Base-by-base conservation (phyloP, 1,140 invertebrate species). In the Calliopsis andreniformis region DNA sequence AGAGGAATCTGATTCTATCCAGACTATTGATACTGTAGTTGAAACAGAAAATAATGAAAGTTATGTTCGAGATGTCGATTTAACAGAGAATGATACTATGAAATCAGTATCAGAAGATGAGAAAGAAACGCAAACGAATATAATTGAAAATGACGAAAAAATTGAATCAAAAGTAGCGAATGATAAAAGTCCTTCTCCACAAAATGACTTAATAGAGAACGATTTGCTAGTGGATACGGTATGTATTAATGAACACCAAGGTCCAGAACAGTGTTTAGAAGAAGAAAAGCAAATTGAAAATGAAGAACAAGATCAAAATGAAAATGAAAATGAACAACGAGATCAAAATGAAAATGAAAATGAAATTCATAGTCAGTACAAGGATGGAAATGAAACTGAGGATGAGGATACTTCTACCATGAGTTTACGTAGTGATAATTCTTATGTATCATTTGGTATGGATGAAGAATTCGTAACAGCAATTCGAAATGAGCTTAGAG, bases 391-490 rank as follows among this genome's bases (percentile, higher is more conserved):
- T 30, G 85, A 88, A 30, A 84, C 87, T 23, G 87, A 89, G 72
- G 89, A 91, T 28, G 89, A 93, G 49, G 90, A 91, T 45, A 91
- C 90, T 68, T 92, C 91, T 20, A 92, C 91, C 6, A 86, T 91
- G 68, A 91, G 90, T 35, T 71, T 91, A 32, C 83, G 83, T 18
- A 92, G 91, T 66, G 90, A 92, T 39, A 94, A 93, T 87, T 93
- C 93, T 30, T 93, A 93, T 45, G 93, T 94, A 45, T 93, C 93
- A 3, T 94, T 94, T 75, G 92, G 91, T 30, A 92, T 95, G 64
- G 94, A 96, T 84, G 95, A 95, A 80, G 95, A 95, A 82, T 94
- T 95, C 84, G 94, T 95, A 75, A 92, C 94, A 20, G 95, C 95
- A 2, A 93, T 96, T 69, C 89, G 95, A 78, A 95, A 95, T 83